Percentiles rank a stretch among this genome's conserved stretches.
phyloP scores from a whole-genome alignment of 2,888 invertebrate genomes.

The Dicranocentrus wangi region DNA sequence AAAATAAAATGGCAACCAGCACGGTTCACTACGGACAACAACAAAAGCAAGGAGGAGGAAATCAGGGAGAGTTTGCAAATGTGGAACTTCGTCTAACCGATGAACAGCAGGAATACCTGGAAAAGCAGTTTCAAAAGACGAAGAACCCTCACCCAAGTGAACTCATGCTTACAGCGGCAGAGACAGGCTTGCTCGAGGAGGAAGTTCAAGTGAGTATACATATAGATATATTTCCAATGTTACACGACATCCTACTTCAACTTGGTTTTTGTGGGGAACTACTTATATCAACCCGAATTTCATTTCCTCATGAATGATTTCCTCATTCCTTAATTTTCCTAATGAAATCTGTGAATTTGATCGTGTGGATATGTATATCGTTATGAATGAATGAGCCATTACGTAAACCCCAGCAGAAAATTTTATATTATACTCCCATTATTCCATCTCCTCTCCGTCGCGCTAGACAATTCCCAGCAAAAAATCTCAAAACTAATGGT shows the following conservation, averaged over 20 bases:
- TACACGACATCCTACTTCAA: neutral
- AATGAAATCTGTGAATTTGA: neutral
- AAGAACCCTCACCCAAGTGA: constrained; percentile 77
- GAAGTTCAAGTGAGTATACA: constrained; percentile 76
- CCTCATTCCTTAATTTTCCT: constrained; percentile 4
- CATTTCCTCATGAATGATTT: neutral
- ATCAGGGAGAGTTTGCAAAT: constrained; percentile 56
- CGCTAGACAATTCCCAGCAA: too few relatives aligned
- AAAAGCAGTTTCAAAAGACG: constrained; percentile 77
- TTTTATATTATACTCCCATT: too few relatives aligned
- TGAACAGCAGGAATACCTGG: constrained; percentile 77
- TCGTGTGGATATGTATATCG: too few relatives aligned
- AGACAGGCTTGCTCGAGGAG: constrained; percentile 77
- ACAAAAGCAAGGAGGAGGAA: constrained; percentile 29
- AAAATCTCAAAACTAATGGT: too few relatives aligned
- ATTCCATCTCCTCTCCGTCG: too few relatives aligned
- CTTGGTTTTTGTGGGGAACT: neutral
- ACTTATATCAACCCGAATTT: neutral
- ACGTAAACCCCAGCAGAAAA: too few relatives aligned
- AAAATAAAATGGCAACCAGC: constrained; percentile 72
- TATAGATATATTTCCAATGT: too few relatives aligned
- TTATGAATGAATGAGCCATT: too few relatives aligned
- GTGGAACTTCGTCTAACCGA: constrained; percentile 74
- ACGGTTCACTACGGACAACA: constrained; percentile 61
- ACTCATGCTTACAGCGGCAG: constrained; percentile 77